Base-by-base conservation (phyloP, 2,113 vertebrate species). In the Gallinago undulata region DNA sequence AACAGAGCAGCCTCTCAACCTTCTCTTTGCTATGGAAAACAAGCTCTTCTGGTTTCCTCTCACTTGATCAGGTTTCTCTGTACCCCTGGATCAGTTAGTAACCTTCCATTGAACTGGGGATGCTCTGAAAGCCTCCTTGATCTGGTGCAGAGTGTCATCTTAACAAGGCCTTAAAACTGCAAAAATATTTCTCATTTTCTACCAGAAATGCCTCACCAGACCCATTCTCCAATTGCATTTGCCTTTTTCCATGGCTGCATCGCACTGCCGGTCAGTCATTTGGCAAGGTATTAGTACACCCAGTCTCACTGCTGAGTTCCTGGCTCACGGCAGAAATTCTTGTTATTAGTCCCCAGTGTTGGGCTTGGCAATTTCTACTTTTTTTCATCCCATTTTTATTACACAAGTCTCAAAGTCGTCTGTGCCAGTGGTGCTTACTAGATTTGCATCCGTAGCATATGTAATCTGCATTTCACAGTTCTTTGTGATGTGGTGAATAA, bases 21-120 rank as follows among this genome's bases (percentile, higher is more conserved):
- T 91, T 93, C 69, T 7, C 69, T 89, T 91, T 83, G 81, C 80
- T 87, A 5, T 73, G 95, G 89, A 96, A 97, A 96, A 96, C 81
- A 96, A 91, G 39, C 57, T 87, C 91, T 96, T 96, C 86, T 89
- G 69, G 87, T 95, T 96, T 96, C 96, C 70, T 91, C 57, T 91
- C 62, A 51, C 78, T 91, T 76, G 84, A 89, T 97, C 95, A 93
- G 53, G 74, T 95, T 97, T 95, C 94, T 45, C 28, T 75, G 47
- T 74, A 74, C 50, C 43, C 57, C 64, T 84, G 81, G 70, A 75
- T 94, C 87, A 87, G 43, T 93, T 78, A 73, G 74, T 82, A 91
- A 93, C 45, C 91, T 94, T 89, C 39, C 70, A 62, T 48, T 94
- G 84, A 84, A 73, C 66, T 76, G 67, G 45, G 53, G 84, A 57